Base-by-base conservation (phyloP, 2,113 vertebrate genomes). In the Silurus meridionalis region DNA sequence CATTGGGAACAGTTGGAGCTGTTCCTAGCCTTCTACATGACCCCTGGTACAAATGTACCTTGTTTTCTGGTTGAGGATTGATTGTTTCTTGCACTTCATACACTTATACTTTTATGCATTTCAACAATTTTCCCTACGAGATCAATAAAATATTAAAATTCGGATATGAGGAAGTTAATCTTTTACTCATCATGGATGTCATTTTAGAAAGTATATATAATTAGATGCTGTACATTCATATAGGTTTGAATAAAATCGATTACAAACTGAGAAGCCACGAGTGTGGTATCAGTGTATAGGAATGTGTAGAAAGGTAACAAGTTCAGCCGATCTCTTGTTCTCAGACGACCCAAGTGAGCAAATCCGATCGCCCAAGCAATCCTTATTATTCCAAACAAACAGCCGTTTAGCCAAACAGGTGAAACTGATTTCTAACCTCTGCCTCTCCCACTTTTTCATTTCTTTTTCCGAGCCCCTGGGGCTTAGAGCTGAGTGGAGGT, bases 371-470 rank as follows among this genome's bases (percentile, higher is more conserved):
- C 87, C 91, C 91, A 93, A 94, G 95, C 94, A 93, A 92, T 89
- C 93, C 93, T 94, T 93, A 94, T 95, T 96, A 95, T 93, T 95
- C 92, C 86, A 94, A 96, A 94, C 95, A 95, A 94, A 91, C 92
- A 94, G 93, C 93, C 90, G 80, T 94, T 95, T 94, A 94, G 94
- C 94, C 95, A 94, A 96, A 95, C 96, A 97, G 96, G 96, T 97
- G 97, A 99, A 95, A 95, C 87, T 96, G 95, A 97, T 97, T 98
- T 96, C 90, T 64, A 74, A 74, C 37, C 67, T 72, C 84, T 71
- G 46, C 84, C 60, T 37, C n/a, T 21, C 6, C 53, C 66, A n/a
- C 64, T 77, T 83, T 57, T 78, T 67, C 86, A 86, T 63, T 63
- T 25, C 48, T 77, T 78, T 78, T 94, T 93, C 93, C 87, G 25